Conservation (phyloP, 2,797 vertebrate genomes). For the Periparus ater region DNA sequence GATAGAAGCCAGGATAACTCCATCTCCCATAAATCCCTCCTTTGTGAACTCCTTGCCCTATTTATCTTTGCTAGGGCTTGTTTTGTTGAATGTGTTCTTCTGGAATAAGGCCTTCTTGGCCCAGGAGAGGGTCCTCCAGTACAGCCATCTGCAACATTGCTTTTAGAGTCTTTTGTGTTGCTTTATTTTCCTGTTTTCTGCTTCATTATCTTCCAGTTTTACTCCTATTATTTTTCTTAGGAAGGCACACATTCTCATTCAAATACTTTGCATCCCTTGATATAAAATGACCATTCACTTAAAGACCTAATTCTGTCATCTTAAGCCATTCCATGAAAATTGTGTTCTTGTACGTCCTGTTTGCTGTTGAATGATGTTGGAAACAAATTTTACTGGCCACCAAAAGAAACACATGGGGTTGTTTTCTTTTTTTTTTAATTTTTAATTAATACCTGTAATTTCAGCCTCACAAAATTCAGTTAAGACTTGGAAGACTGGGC, state of each 20-base stretch:
- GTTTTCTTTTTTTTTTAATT: background rate
- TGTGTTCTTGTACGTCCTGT: background rate
- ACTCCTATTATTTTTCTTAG: background rate
- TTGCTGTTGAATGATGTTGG: background rate
- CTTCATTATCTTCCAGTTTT: background rate
- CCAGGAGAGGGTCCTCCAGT: background rate
- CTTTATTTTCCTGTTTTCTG: background rate
- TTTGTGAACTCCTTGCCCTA: background rate
- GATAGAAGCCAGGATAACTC: background rate
- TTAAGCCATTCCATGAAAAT: background rate
- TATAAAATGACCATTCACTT: background rate
- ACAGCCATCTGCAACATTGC: background rate
- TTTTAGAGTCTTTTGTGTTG: background rate
- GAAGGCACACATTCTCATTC: background rate
- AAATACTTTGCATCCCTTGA: background rate
- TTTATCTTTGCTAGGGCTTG: background rate
- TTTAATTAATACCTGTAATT: background rate
- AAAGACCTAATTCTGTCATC: background rate
- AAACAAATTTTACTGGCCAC: background rate
- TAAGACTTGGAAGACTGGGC: background rate
- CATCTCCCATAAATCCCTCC: background rate
- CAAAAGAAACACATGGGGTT: background rate
- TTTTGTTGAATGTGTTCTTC: background rate
- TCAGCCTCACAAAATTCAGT: background rate
- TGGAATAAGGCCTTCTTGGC: background rate